These are phyloP conservation scores for Lucilia cuprina DNA, from an alignment of 1,140 invertebrate genomes.

Conservation along the genomic window DNA sequence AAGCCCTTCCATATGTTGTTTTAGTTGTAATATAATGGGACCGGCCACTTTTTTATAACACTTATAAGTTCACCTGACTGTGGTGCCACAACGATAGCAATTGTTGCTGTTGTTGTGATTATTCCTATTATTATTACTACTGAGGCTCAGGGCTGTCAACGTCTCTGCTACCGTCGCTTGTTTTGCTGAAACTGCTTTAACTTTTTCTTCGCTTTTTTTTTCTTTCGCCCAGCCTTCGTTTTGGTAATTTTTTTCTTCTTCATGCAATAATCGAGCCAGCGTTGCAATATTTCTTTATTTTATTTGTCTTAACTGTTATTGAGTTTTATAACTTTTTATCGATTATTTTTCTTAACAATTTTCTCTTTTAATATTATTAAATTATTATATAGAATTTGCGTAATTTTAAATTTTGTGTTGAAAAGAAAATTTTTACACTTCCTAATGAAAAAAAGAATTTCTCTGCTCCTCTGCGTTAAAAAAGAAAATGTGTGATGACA, in stretches of 20 bases:
- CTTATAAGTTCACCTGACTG: background rate
- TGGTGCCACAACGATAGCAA: background rate
- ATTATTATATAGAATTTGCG: background rate
- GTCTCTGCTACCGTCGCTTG: background rate
- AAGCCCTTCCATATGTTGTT: background rate
- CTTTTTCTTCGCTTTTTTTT: constrained; percentile 23
- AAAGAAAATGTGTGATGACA: constrained; percentile 12
- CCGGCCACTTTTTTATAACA: background rate
- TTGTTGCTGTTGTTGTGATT: background rate
- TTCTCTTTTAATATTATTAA: background rate
- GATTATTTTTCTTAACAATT: background rate
- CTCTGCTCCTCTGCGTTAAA: background rate
- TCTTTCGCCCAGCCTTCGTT: constrained; percentile 37
- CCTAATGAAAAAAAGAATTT: background rate
- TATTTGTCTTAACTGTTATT: background rate
- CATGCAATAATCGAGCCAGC: constrained; percentile 30
- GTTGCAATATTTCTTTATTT: constrained; percentile 22
- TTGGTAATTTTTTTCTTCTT: constrained; percentile 36
- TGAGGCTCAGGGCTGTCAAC: background rate
- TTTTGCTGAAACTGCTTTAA: background rate
- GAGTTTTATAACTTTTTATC: background rate
- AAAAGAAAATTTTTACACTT: constrained; percentile 15
- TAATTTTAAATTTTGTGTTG: background rate
- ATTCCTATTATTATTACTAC: background rate
- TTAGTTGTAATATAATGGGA: too few relatives aligned